A percentile compares a stretch with the other conserved stretches of the same genome.
phyloP scores from a whole-genome alignment of 1,140 invertebrate genomes.

The Tetragnatha versicolor region DNA sequence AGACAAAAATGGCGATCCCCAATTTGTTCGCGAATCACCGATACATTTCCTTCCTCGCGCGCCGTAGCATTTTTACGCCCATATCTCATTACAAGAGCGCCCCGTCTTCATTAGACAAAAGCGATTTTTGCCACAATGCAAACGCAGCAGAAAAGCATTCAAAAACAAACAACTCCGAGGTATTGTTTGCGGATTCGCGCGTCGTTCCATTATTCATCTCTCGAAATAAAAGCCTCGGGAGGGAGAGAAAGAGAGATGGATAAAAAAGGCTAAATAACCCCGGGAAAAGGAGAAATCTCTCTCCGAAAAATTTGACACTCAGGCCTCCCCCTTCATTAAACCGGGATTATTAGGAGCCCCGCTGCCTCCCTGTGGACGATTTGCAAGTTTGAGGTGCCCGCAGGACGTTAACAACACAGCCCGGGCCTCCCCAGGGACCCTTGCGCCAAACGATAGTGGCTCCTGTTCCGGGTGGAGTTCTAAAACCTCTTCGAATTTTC shows the following conservation, averaged over 20 bases:
- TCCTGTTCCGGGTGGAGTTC: constrained; percentile 6
- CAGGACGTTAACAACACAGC: constrained; percentile 51
- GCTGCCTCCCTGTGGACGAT: constrained; percentile 30
- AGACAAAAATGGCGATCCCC: background rate
- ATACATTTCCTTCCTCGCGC: background rate
- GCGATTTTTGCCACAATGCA: constrained; percentile 29
- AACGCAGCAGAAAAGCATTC: background rate
- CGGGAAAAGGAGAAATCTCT: constrained; percentile 18
- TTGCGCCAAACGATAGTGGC: constrained; percentile 8
- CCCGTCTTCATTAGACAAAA: constrained; percentile 33
- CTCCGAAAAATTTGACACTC: constrained; percentile 51
- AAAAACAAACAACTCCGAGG: constrained; percentile 10
- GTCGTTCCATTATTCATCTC: constrained; percentile 53
- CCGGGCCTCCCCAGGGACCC: constrained; percentile 18
- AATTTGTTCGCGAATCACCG: background rate
- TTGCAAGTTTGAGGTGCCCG: constrained; percentile 53
- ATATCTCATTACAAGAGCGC: constrained; percentile 1
- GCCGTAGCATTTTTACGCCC: constrained; percentile 13
- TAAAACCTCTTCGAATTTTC: constrained; percentile 54
- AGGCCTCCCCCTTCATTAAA: constrained; percentile 42
- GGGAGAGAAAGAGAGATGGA: background rate
- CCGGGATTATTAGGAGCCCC: constrained; percentile 48
- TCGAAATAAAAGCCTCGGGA: constrained; percentile 3
- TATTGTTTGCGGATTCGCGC: constrained; percentile 41
- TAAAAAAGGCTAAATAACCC: constrained; percentile 40